Base-by-base conservation (phyloP, 2,888 invertebrate species). In the Latrodectus hesperus region DNA sequence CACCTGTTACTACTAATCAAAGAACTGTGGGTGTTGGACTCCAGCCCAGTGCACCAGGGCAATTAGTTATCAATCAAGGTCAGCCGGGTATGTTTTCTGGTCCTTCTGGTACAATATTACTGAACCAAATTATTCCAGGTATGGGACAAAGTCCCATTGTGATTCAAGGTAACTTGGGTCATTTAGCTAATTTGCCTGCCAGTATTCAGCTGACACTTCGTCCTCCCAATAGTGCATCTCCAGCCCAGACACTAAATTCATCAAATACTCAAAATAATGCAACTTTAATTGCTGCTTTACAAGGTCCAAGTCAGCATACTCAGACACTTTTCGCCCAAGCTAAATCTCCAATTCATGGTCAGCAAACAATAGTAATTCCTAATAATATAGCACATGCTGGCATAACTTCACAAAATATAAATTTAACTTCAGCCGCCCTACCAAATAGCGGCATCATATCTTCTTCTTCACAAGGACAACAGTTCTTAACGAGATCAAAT, bases 191-290 rank as follows among this genome's bases (percentile, higher is more conserved):
- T 72, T 22, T 90, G 17, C 88, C 70, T 51, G 95, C 95, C 73
- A 60, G 60, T 10, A 95, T 95, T 82, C 95, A 95, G 91, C 94
- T 95, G 89, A 95, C 95, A 90, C 92, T 95, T 90, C 93, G 95
- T 90, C 95, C 92, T 91, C 90, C 92, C 53, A 74, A 55, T 49
- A 89, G 84, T 75, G 88, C 78, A 10, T 73, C 84, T 53, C 72
- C 85, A 22, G 84, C 84, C 1, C 83, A 81, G 53, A 17, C 84
- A 16, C 53, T 88, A 11, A 82, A 71, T 78, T 73, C 88, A 55
- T 22, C 75, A 16, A 83, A 65, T 26, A 53, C 81, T 51, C 85
- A 85, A 65, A 89, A 86, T 60, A 90, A 90, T 84, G 82, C 89
- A 26, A 77, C 84, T 11, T 38, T 90, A 38, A 78, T 90, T 51